A percentile compares a stretch with the other conserved stretches of the same genome.
These are phyloP conservation scores for Silurus asotus DNA, from an alignment of 2,113 vertebrate genomes.

Conservation along the genomic window DNA sequence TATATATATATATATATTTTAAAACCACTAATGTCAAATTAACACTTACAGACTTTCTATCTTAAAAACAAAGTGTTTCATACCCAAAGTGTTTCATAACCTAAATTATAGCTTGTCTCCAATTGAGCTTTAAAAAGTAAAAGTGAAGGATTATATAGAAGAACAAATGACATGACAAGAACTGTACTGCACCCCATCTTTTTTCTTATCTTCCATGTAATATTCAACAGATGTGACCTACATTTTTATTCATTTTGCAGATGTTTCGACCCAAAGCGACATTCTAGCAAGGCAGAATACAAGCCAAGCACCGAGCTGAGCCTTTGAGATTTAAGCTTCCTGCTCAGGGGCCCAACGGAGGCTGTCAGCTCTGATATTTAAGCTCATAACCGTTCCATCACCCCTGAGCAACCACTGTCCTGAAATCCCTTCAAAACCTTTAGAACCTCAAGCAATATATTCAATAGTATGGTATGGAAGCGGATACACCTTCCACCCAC, in stretches of 20 bases:
- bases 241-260: conserved; percentile 1
- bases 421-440: background rate
- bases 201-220: background rate
- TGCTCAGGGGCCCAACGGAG: background rate
- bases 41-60: too few relatives aligned
- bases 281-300: background rate
- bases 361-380: background rate
- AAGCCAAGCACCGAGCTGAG: background rate
- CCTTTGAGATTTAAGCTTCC: background rate
- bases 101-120: background rate
- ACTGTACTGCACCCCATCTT: background rate
- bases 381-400: background rate
- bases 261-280: background rate
- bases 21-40: background rate
- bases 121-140: background rate
- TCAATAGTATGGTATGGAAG: background rate
- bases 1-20: too few relatives aligned
- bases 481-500: background rate
- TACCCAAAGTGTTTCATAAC: too few relatives aligned
- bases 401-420: background rate
- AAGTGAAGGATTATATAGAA: background rate
- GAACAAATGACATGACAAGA: background rate
- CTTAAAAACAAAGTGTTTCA: background rate
- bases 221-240: conserved; percentile 22
- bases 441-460: background rate